Conservation (phyloP, 2,888 invertebrate genomes). For the Epicampocera succincta region DNA sequence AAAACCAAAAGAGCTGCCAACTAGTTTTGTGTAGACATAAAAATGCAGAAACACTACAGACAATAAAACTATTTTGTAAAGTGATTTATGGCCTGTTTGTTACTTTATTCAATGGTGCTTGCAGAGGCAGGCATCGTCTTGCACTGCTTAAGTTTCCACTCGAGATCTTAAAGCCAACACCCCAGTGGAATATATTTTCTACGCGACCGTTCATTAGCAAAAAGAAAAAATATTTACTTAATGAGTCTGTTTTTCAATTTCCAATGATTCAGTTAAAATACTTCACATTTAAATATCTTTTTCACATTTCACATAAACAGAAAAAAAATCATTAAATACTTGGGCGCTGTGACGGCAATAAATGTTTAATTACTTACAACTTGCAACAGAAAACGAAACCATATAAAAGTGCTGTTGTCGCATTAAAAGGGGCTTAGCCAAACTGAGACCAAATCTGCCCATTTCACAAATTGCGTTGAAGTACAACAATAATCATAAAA, state of each 20-base stretch:
- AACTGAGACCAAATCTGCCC: background rate
- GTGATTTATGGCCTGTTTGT: constrained; percentile 65
- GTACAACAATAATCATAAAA: constrained; percentile 68
- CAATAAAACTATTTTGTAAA: constrained; percentile 61
- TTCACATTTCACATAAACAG: constrained; percentile 5
- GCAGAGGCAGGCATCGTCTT: constrained; percentile 39
- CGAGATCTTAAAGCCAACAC: constrained; percentile 11
- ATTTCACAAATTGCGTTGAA: constrained; percentile 47
- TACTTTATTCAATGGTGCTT: constrained; percentile 63
- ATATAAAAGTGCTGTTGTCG: constrained; percentile 30
- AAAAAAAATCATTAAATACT: constrained; percentile 36
- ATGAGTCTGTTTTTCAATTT: constrained; percentile 45
- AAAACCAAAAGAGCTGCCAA: background rate
- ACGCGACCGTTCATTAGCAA: background rate
- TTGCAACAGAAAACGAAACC: constrained; percentile 10
- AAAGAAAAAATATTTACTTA: constrained; percentile 54
- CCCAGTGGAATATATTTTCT: background rate
- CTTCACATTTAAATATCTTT: background rate
- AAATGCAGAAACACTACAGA: constrained; percentile 28
- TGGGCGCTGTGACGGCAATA: constrained; percentile 40
- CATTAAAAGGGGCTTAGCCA: constrained; percentile 9
- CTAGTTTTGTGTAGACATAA: constrained; percentile 5
- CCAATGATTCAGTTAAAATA: constrained; percentile 30
- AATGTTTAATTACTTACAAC: constrained; percentile 42
- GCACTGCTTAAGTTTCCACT: constrained; percentile 7